Percentiles rank a stretch among this genome's conserved stretches.
phyloP scores from a whole-genome alignment of 1,140 invertebrate genomes.

The Heterodera schachtii region DNA sequence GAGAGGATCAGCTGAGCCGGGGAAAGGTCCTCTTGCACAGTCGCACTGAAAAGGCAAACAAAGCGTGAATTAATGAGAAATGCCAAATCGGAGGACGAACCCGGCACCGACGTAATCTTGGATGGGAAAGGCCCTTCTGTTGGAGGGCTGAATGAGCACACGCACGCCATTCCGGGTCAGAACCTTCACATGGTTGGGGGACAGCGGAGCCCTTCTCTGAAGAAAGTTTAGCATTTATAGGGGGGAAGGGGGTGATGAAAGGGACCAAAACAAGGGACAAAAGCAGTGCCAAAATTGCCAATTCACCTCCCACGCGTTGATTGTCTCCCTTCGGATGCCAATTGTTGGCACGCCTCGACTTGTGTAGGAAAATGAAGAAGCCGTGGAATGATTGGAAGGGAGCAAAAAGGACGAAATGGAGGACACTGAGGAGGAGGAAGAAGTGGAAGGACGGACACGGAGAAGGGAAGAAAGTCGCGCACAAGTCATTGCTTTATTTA shows the following conservation, averaged over 20 bases:
- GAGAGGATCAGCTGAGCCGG: slow-evolving; percentile 88
- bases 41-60: slow-evolving; percentile 71
- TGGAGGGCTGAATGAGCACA: slow-evolving; percentile 94
- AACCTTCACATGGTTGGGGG: slow-evolving; percentile 85
- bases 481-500: background rate
- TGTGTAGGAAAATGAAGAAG: slow-evolving; percentile 19
- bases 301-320: slow-evolving; percentile 76
- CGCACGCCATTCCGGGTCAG: slow-evolving; percentile 74
- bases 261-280: background rate
- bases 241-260: background rate
- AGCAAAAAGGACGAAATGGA: background rate
- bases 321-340: slow-evolving; percentile 61
- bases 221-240: background rate
- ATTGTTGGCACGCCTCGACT: slow-evolving; percentile 31
- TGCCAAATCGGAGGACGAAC: background rate
- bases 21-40: slow-evolving; percentile 87
- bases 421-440: background rate
- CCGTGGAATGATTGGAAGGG: background rate
- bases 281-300: background rate
- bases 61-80: background rate
- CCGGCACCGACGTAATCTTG: slow-evolving; percentile 70
- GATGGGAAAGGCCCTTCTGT: slow-evolving; percentile 93
- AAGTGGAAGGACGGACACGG: slow-evolving; percentile 9
- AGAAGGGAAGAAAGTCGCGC: background rate
- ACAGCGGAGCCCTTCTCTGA: slow-evolving; percentile 83